Percentiles rank a stretch among this genome's conserved stretches.
These are phyloP conservation scores for Ischnura elegans DNA, from an alignment of 2,888 invertebrate genomes.

Conservation along the genomic window DNA sequence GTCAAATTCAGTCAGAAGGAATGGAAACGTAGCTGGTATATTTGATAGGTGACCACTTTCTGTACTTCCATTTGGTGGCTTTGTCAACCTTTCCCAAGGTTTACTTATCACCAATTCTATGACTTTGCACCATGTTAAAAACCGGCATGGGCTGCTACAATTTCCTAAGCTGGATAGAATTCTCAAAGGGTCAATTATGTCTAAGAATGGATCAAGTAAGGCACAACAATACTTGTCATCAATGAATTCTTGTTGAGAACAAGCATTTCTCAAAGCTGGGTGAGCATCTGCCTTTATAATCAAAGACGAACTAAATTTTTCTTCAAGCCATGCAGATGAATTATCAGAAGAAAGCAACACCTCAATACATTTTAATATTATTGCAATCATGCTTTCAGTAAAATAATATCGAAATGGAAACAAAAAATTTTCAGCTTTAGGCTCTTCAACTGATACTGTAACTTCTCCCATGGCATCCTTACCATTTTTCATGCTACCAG, in stretches of 20 bases:
- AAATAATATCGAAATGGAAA: constrained; percentile 74
- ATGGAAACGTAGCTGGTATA: constrained; percentile 28
- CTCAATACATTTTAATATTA: constrained; percentile 10
- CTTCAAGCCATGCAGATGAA: constrained; percentile 37
- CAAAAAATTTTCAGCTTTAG: constrained; percentile 62
- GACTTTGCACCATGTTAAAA: constrained; percentile 25
- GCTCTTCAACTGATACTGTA: background rate
- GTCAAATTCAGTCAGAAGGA: constrained; percentile 22
- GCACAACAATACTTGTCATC: constrained; percentile 56
- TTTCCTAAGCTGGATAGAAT: background rate
- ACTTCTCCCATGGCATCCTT: constrained; percentile 71
- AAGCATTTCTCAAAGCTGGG: background rate
- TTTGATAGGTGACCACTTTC: background rate
- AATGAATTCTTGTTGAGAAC: background rate
- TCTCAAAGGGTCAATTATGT: constrained; percentile 26
- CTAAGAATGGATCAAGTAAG: constrained; percentile 37
- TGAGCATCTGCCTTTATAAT: background rate
- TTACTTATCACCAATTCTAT: constrained; percentile 23
- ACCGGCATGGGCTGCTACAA: constrained; percentile 17
- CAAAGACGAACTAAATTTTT: background rate
- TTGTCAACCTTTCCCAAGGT: background rate
- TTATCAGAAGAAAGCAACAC: background rate
- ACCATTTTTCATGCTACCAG: constrained; percentile 67
- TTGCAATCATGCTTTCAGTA: constrained; percentile 8
- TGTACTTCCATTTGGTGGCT: background rate